A percentile compares a stretch with the other conserved stretches of the same genome.
These are phyloP conservation scores for Euura lappo DNA, from an alignment of 1,140 invertebrate genomes.

Conservation along the genomic window DNA sequence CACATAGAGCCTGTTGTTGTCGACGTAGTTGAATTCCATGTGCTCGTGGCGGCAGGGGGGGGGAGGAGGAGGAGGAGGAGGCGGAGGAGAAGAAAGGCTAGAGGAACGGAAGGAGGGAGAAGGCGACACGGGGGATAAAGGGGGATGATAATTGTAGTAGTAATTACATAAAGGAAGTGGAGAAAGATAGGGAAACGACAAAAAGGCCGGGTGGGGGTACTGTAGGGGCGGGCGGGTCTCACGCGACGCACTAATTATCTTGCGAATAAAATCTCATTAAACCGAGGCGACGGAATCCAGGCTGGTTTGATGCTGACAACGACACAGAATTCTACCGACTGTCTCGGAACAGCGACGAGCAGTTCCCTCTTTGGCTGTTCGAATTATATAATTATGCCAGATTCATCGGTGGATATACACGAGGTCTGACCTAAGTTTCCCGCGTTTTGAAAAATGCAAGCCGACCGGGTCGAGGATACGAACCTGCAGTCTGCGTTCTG, in stretches of 20 bases:
- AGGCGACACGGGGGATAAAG: not conserved
- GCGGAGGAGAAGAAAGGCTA: not conserved
- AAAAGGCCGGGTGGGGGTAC: conserved; percentile 17
- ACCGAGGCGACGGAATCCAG: conserved; percentile 43
- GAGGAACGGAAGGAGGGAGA: conserved; percentile 14
- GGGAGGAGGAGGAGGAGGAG: conserved; percentile 6
- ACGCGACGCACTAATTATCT: conserved; percentile 52
- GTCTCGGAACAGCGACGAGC: not conserved
- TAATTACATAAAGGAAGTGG: conserved; percentile 47
- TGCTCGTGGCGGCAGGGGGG: conserved; percentile 13
- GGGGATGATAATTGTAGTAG: conserved; percentile 48
- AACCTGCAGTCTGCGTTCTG: too few relatives aligned
- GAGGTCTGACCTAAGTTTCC: too few relatives aligned
- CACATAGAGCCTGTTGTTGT: not conserved
- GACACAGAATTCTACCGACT: conserved; percentile 12
- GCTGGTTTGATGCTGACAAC: conserved; percentile 34
- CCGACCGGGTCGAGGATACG: too few relatives aligned
- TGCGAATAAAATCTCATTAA: conserved; percentile 53
- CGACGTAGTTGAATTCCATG: conserved; percentile 27
- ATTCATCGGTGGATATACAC: too few relatives aligned
- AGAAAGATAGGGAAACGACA: conserved; percentile 21
- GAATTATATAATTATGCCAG: too few relatives aligned
- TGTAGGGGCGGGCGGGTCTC: conserved; percentile 33
- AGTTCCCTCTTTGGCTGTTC: not conserved
- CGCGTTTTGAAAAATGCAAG: too few relatives aligned